A percentile compares a stretch with the other conserved stretches of the same genome.
Evolutionary conservation across 2,888 invertebrate genomes (phyloP).

Genomic region (Diadegma fenestrale): DNA sequence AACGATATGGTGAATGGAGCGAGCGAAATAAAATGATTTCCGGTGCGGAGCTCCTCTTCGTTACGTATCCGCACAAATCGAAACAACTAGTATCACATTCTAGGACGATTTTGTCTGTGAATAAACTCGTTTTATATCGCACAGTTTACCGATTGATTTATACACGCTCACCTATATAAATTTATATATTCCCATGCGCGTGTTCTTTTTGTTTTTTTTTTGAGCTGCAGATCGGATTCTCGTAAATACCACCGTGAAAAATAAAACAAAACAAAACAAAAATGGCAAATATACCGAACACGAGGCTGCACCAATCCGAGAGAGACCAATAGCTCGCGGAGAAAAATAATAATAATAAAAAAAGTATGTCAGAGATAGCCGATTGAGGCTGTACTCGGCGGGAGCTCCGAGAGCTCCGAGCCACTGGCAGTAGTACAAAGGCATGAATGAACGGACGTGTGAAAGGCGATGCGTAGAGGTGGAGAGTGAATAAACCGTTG

Average conservation of each 20-base stretch:
- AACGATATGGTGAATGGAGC: conserved; percentile 9
- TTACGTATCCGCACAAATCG: conserved; percentile 24
- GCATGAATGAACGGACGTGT: conserved; percentile 72
- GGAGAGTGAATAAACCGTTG: conserved; percentile 65
- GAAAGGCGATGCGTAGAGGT: conserved; percentile 67
- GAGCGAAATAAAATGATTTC: conserved; percentile 32
- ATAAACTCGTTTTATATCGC: conserved; percentile 14
- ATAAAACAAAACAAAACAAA: conserved; percentile 27
- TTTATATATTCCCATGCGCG: conserved; percentile 21
- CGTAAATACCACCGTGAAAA: conserved; percentile 35
- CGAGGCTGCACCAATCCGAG: conserved; percentile 32
- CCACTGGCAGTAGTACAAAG: conserved; percentile 64
- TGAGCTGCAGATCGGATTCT: conserved; percentile 17
- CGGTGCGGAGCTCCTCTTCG: not conserved
- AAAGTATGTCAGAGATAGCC: conserved; percentile 68
- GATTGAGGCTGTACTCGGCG: conserved; percentile 67
- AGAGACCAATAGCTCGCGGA: conserved; percentile 16
- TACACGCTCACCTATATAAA: conserved; percentile 14
- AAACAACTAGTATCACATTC: conserved; percentile 17
- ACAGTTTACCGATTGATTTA: conserved; percentile 1
- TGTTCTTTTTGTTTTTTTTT: conserved; percentile 11
- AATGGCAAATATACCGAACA: conserved; percentile 43
- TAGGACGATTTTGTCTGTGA: conserved; percentile 15
- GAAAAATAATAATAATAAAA: conserved; percentile 43
- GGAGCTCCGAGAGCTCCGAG: conserved; percentile 47